Base-by-base conservation (phyloP, 2,113 vertebrate species). In the Terrapene triunguis region DNA sequence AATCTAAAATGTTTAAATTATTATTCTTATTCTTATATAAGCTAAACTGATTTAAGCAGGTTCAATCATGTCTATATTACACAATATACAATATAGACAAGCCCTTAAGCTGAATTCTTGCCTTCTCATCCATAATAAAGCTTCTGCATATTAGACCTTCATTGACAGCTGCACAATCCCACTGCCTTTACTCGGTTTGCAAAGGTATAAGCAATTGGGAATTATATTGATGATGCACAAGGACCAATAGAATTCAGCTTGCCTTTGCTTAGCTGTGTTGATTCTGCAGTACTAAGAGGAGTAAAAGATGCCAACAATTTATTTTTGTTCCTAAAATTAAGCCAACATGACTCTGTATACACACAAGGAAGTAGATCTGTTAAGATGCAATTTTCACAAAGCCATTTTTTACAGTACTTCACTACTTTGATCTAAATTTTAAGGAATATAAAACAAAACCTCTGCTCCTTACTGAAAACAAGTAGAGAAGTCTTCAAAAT, bases 391-490 rank as follows among this genome's bases (percentile, higher is more conserved):
- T 35, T 86, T 69, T 53, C 78, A 88, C 22, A 27, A 0, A 72
- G 32, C 7, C n/a, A 80, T 1, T 0, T 82, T 95, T 82, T 1
- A 1, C 9, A 55, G 82, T 87, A 86, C 89, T 82, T 6, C 7
- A 9, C 8, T 82, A 4, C 62, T 91, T 78, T 3, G 62, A 5
- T 47, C 11, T 62, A 57, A 51, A 93, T 55, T 82, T 24, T 51
- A 80, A 21, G 3, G 47, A 92, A 72, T 59, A 88, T 74, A 24
- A 3, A 35, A 42, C 54, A 25, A 88, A 93, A 2, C 21, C 51
- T 89, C 44, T 47, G 22, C 29, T 91, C 81, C 99, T 99, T 98
- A 99, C 99, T 99, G 99, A 97, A 99, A 99, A 96, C 99, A 99
- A 91, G 98, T 96, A 88, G 97, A 98, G 95, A 99, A 99, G 95